phyloP scores from a whole-genome alignment of 2,888 invertebrate species.

The Ormyrus nitidulus region DNA sequence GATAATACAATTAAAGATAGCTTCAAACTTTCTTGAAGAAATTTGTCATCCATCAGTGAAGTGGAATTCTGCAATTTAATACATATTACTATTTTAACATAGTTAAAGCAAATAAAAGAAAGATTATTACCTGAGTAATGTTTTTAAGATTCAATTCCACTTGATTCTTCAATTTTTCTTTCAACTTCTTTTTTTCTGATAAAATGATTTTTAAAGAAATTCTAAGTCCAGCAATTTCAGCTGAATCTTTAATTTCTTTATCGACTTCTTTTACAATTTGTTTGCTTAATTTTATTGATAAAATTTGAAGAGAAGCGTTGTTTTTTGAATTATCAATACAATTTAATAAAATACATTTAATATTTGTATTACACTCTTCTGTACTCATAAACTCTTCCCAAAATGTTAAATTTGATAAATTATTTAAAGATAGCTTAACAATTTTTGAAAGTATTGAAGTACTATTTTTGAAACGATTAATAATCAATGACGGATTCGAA shows the following conservation, averaged over 20 bases:
- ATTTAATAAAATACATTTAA: conserved; percentile 60
- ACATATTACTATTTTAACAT: conserved; percentile 9
- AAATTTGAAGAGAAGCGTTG: conserved; percentile 63
- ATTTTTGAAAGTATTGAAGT: conserved; percentile 58
- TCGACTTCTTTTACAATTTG: conserved; percentile 59
- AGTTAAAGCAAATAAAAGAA: background rate
- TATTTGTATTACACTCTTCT: conserved; percentile 53
- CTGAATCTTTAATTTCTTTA: conserved; percentile 56
- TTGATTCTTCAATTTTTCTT: conserved; percentile 58
- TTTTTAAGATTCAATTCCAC: conserved; percentile 59
- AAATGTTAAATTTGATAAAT: conserved; percentile 56
- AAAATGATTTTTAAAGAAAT: conserved; percentile 62
- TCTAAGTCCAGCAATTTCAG: conserved; percentile 63
- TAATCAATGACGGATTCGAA: conserved; percentile 58
- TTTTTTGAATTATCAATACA: conserved; percentile 63
- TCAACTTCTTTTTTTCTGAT: conserved; percentile 57
- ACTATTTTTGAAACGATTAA: conserved; percentile 59
- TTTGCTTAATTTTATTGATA: conserved; percentile 62
- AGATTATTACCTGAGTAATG: conserved; percentile 60
- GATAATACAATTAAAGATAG: conserved; percentile 62
- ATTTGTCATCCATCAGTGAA: conserved; percentile 50
- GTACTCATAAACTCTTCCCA: conserved; percentile 59
- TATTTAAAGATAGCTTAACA: conserved; percentile 62
- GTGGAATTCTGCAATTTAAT: conserved; percentile 34
- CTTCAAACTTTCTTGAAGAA: conserved; percentile 61